These are phyloP conservation scores for Lepus americanus DNA, from an alignment of 2,113 vertebrate genomes.

Conservation along the genomic window DNA sequence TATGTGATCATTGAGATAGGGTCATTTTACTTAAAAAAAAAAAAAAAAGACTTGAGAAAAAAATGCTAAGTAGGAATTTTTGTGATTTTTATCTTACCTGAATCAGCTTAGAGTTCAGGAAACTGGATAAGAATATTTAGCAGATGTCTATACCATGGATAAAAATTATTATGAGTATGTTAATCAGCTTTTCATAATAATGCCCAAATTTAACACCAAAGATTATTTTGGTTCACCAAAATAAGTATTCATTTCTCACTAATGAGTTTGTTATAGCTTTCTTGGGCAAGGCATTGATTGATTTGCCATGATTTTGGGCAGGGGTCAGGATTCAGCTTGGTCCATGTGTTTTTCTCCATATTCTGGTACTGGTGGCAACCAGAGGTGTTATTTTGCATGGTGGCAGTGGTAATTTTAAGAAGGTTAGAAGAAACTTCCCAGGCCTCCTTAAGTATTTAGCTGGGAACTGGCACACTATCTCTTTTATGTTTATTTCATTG, in stretches of 20 bases:
- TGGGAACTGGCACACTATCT: neutral
- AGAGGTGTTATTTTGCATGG: neutral
- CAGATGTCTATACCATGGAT: neutral
- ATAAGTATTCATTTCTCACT: neutral
- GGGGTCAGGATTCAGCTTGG: neutral
- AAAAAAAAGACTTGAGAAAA: neutral
- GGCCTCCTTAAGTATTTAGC: neutral
- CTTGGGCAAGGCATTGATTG: neutral
- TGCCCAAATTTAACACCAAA: neutral
- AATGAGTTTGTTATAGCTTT: neutral
- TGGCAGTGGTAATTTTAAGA: neutral
- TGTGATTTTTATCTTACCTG: neutral
- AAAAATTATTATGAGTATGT: neutral
- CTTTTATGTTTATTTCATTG: neutral
- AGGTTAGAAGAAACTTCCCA: neutral
- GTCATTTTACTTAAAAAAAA: too few species aligned
- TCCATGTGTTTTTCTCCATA: neutral
- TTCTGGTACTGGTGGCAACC: neutral
- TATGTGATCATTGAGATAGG: too few species aligned
- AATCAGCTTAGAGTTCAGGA: neutral
- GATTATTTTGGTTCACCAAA: neutral
- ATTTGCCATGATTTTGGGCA: neutral
- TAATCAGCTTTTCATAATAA: neutral
- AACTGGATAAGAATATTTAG: neutral
- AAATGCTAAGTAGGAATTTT: neutral